phyloP scores from a whole-genome alignment of 2,888 invertebrate species.

The Desoria tigrina region DNA sequence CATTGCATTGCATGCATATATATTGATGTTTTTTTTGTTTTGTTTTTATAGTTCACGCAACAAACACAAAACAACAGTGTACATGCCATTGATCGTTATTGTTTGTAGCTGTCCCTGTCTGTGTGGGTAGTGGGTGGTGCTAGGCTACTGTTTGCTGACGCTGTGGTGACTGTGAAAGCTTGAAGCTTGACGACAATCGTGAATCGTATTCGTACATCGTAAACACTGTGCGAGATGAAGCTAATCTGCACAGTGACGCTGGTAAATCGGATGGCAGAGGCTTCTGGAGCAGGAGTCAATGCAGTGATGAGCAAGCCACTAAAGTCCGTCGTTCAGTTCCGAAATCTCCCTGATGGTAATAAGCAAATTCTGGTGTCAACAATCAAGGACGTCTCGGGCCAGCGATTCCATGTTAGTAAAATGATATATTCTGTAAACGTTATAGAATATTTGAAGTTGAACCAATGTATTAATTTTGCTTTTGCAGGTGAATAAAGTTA shows the following conservation, averaged over 20 bases:
- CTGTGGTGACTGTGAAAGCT: too few species aligned
- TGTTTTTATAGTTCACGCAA: too few species aligned
- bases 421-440: background rate
- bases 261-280: constrained; percentile 29
- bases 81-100: too few species aligned
- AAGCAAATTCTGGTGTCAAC: constrained; percentile 24
- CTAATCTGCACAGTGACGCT: background rate
- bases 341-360: constrained; percentile 25
- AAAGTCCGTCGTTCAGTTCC: constrained; percentile 26
- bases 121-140: too few species aligned
- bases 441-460: background rate
- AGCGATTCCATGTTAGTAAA: background rate
- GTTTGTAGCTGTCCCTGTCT: too few species aligned
- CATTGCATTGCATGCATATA: too few species aligned
- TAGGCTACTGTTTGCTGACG: too few species aligned
- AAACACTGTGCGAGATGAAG: too few species aligned
- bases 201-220: too few species aligned
- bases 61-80: too few species aligned
- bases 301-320: background rate
- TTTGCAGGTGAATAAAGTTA: constrained; percentile 25
- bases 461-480: background rate
- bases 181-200: too few species aligned
- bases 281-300: constrained; percentile 19
- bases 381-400: background rate
- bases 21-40: too few species aligned